Base-by-base conservation (phyloP, 2,113 vertebrate species). In the Silurus asotus region DNA sequence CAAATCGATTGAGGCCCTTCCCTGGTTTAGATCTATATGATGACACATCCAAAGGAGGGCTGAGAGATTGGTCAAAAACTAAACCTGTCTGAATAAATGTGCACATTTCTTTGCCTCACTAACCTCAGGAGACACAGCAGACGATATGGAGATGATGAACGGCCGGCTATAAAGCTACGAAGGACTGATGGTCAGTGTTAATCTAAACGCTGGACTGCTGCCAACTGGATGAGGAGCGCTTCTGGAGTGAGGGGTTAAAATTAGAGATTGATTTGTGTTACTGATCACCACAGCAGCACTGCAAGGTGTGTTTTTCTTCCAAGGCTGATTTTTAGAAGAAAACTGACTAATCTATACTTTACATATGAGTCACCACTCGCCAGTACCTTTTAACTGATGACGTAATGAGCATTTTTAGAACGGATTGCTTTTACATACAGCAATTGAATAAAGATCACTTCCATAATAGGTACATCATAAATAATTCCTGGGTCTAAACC, bases 11-110 rank as follows among this genome's bases (percentile, higher is more conserved):
- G 70, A 78, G 87, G 58, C 58, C 25, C 2, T 15, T 55, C 11
- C 51, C 48, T 59, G 65, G 48, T 20, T 7, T 49, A 58, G 23
- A 17, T 49, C 9, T 51, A 25, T 20, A 78, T 82, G 19, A 58
- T 59, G 77, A 74, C 37, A 75, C 28, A 75, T 75, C 56, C 45
- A 59, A 37, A 37, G 28, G 28, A 55, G 20, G 65, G 37, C 8
- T 72, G 84, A 86, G 72, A 56, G 87, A 83, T 83, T 51, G 74
- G 72, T 20, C 25, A 55, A 77, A 61, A 62, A 58, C 65, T 81
- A 88, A 76, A 88, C 61, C 59, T 53, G 58, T 64, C 28, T 37
- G 28, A 37, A 59, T 84, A 65, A 86, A 84, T 61, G 65, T 15
- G 6, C 58, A 8, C n/a, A 37, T 75, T 59, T 70, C 14, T 75